Evolutionary conservation across 2,888 invertebrate species (phyloP), one percentile per base, ranked within the genome.

Genomic region (Sturmia bella): DNA sequence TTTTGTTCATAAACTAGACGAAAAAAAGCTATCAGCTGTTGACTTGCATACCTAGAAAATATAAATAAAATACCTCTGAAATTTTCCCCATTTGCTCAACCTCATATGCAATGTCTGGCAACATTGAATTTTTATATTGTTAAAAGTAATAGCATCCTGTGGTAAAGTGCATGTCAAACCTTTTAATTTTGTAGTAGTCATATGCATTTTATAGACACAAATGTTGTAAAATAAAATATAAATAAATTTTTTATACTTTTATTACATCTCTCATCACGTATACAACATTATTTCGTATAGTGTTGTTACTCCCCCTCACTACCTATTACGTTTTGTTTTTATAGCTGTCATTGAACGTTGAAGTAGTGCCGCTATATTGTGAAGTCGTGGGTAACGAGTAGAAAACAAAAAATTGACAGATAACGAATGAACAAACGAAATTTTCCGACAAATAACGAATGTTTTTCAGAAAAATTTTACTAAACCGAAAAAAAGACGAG

Each of bases 361-460:
- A 75, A 82, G 41, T 21, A 75, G 78, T 15, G 48, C 24, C 27
- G 13, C 74, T 66, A 75, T 75, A 73, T 79, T 15, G 4, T 64
- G 32, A 21, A 56, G 57, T 59, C 3, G 27, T 12, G 27, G 7
- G 27, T 64, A 77, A 61, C 69, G 78, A 78, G 50, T 74, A 63
- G 68, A 27, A 66, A 63, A 39, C 19, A 69, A 77, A 59, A 77
- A 64, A 39, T n/a, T 37, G 1, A 21, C 32, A 64, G 6, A 57
- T 63, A 68, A 74, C 82, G 81, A 82, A 77, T 82, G 24, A 13
- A 24, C 13, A 74, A 77, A 82, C 78, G 77, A 78, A 74, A 78
- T 82, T 82, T 74, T 78, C 82, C 82, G 82, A 82, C 82, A 82
- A 74, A 27, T 41, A 82, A 82, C 82, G 78, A 78, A 78, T 78